Evolutionary conservation across 2,797 vertebrate genomes (phyloP).

Genomic region (Oceanodroma leucorhoa): DNA sequence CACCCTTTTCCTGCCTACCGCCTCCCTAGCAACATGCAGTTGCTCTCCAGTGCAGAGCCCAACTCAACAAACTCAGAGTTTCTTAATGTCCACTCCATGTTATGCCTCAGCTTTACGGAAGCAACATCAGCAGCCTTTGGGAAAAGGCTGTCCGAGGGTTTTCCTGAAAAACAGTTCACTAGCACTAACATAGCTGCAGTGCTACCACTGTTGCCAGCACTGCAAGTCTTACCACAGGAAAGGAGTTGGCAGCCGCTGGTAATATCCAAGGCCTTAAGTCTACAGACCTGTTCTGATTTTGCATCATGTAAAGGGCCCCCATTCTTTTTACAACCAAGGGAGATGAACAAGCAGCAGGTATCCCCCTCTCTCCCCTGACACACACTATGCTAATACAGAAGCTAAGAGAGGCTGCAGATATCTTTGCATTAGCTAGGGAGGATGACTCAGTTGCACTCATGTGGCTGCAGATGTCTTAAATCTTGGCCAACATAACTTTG

Average conservation of each 20-base stretch:
- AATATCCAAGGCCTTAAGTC: background rate
- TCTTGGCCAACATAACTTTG: background rate
- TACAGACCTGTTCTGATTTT: background rate
- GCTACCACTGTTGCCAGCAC: background rate
- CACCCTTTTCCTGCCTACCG: background rate
- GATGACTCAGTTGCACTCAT: background rate
- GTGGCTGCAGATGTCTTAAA: conserved; percentile 31
- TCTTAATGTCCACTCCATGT: background rate
- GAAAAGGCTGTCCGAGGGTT: background rate
- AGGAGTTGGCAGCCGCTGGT: background rate
- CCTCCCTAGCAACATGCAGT: background rate
- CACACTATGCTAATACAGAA: background rate
- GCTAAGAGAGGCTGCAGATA: background rate
- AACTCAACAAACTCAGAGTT: background rate
- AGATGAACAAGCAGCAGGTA: background rate
- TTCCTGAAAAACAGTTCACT: background rate
- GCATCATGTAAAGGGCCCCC: background rate
- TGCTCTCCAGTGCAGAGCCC: background rate
- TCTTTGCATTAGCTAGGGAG: background rate
- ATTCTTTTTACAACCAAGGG: background rate
- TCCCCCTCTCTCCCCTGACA: background rate
- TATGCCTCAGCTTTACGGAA: background rate
- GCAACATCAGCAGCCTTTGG: background rate
- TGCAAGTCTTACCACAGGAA: background rate
- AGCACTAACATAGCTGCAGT: background rate